These are phyloP conservation scores for Ceyx margarethae DNA, from an alignment of 2,113 vertebrate species.

Conservation along the genomic window DNA sequence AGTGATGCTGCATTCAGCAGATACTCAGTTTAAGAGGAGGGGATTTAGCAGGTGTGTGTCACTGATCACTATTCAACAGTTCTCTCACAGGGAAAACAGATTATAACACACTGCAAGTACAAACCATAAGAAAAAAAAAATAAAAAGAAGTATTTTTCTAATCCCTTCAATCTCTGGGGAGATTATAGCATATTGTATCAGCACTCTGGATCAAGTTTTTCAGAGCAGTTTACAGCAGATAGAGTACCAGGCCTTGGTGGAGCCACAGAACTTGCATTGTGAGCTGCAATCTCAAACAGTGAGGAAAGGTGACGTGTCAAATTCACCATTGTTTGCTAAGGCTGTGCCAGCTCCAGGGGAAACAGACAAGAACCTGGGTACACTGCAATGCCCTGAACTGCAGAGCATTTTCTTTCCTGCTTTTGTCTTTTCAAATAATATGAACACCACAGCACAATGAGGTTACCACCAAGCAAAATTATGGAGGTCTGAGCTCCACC, in stretches of 20 bases:
- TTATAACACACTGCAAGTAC: not conserved
- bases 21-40: not conserved
- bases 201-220: not conserved
- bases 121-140: not conserved
- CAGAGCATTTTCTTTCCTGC: constrained; percentile 28
- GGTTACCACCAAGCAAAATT: not conserved
- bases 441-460: not conserved
- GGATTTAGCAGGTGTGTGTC: not conserved
- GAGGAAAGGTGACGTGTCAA: not conserved
- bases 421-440: constrained; percentile 20
- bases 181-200: not conserved
- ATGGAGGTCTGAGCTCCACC: not conserved
- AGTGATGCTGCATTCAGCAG: not conserved
- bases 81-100: not conserved
- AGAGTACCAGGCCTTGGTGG: not conserved
- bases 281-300: not conserved
- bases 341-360: not conserved
- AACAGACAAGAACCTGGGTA: not conserved
- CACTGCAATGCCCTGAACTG: not conserved
- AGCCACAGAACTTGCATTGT: not conserved
- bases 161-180: not conserved
- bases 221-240: not conserved
- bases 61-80: not conserved
- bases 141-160: not conserved
- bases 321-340: constrained; percentile 1